A percentile compares a stretch with the other conserved stretches of the same genome.
These are phyloP conservation scores for Thymallus thymallus DNA, from an alignment of 2,113 vertebrate species.

Conservation along the genomic window DNA sequence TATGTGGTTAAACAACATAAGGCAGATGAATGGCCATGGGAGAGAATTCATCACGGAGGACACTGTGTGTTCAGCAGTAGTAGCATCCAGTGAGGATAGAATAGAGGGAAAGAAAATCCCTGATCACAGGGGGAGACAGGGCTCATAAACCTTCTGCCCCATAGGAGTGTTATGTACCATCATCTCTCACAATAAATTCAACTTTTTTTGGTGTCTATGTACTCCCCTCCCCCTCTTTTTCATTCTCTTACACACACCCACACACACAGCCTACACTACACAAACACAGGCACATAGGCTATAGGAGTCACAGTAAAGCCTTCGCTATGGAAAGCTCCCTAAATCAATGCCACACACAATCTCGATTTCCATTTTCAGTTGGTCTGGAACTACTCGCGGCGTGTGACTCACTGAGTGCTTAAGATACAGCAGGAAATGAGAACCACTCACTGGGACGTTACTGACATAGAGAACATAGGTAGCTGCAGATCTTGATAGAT, in stretches of 20 bases:
- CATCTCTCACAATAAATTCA: constrained; percentile 22
- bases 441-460: not conserved
- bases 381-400: not conserved
- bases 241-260: too few species aligned
- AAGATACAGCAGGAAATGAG: constrained; percentile 13
- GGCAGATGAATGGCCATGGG: not conserved
- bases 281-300: not conserved
- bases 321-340: not conserved
- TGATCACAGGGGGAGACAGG: too few species aligned
- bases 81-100: too few species aligned
- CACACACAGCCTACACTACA: too few species aligned
- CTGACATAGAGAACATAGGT: constrained; percentile 17
- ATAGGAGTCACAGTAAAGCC: not conserved
- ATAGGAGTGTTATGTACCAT: constrained; percentile 17
- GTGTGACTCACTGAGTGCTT: too few species aligned
- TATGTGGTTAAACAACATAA: constrained; percentile 28
- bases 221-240: not conserved
- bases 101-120: constrained; percentile 16
- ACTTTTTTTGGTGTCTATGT: not conserved
- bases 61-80: not conserved
- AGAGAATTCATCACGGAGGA: constrained; percentile 9
- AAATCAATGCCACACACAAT: not conserved
- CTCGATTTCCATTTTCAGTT: constrained; percentile 3
- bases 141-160: constrained; percentile 1
- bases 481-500: constrained; percentile 13